These are phyloP conservation scores for Tachina lurida DNA, from an alignment of 2,888 invertebrate genomes.

Conservation along the genomic window DNA sequence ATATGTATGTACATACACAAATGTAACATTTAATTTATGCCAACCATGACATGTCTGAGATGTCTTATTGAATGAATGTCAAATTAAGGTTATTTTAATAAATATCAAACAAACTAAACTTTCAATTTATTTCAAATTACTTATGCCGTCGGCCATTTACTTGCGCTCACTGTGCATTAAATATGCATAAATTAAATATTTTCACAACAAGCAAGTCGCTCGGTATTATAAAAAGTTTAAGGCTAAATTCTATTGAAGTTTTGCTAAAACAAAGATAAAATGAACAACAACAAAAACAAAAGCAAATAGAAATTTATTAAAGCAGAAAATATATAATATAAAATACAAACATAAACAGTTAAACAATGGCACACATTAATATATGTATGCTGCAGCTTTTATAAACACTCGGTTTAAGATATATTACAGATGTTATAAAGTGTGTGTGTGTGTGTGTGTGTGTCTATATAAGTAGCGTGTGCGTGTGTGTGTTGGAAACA, in stretches of 20 bases:
- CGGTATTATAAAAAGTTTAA: conserved; percentile 8
- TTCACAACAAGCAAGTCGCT: conserved; percentile 5
- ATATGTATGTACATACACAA: no score
- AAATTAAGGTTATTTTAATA: not conserved
- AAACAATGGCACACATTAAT: conserved; percentile 21
- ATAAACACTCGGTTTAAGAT: not conserved
- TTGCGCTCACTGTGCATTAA: not conserved
- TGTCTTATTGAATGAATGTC: no score
- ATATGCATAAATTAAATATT: conserved; percentile 43
- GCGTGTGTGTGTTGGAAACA: not conserved
- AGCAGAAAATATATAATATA: conserved; percentile 2
- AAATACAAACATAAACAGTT: conserved; percentile 39
- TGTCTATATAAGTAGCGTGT: no score
- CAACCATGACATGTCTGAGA: no score
- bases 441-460: not conserved
- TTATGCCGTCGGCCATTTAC: not conserved
- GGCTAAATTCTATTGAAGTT: conserved; percentile 26
- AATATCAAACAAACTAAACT: not conserved
- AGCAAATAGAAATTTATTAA: conserved; percentile 5
- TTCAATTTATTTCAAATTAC: no score
- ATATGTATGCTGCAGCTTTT: not conserved
- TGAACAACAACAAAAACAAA: not conserved
- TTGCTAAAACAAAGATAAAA: conserved; percentile 3
- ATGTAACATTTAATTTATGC: no score
- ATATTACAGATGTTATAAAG: no score